phyloP scores from a whole-genome alignment of 2,888 invertebrate species.

The Diplazon laetatorius region DNA sequence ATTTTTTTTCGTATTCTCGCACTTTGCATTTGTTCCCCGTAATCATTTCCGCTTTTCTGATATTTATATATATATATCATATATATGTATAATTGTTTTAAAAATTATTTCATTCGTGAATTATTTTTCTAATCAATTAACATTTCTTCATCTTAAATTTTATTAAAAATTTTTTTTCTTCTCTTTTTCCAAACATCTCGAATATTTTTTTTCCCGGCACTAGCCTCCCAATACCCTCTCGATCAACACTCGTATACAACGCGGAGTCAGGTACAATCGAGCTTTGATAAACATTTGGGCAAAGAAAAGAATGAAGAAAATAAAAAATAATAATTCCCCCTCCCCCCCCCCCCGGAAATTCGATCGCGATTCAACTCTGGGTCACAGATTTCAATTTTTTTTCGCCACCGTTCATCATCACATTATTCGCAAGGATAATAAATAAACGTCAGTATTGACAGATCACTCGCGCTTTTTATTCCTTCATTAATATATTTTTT shows the following conservation, averaged over 20 bases:
- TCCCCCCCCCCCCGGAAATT: no score
- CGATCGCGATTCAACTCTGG: slow-evolving; percentile 1
- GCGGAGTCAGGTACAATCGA: slow-evolving; percentile 53
- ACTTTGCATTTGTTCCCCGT: slow-evolving; percentile 11
- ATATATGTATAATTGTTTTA: no score
- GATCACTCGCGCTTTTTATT: slow-evolving; percentile 42
- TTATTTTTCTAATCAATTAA: no score
- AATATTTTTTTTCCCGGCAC: slow-evolving; percentile 14
- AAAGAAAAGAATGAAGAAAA: no score
- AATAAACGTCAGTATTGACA: slow-evolving; percentile 28
- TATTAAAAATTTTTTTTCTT: not conserved
- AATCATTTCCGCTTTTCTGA: not conserved
- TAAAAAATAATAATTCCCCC: no score
- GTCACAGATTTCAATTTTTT: slow-evolving; percentile 17
- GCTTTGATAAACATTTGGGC: slow-evolving; percentile 6
- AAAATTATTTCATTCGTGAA: no score
- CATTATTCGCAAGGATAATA: slow-evolving; percentile 46
- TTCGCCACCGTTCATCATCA: slow-evolving; percentile 58
- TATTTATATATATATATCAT: no score
- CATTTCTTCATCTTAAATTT: no score
- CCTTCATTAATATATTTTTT: no score
- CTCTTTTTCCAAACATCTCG: not conserved
- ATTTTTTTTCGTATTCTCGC: slow-evolving; percentile 8
- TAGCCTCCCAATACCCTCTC: slow-evolving; percentile 16
- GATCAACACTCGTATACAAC: slow-evolving; percentile 41